phyloP scores from a whole-genome alignment of 2,113 vertebrate species.

The Neopipo cinnamomea region DNA sequence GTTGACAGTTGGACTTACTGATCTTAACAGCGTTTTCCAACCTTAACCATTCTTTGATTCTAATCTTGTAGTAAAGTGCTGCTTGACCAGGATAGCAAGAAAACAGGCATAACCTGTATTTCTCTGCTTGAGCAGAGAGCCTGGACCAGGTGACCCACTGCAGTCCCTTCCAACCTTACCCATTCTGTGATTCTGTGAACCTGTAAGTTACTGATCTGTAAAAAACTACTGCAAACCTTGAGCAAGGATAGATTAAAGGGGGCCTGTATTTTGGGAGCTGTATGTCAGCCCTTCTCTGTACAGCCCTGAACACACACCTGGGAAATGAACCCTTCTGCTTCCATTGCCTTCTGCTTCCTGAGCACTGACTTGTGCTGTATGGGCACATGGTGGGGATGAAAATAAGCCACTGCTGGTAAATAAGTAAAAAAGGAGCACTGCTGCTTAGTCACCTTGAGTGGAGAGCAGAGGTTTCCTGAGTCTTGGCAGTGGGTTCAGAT shows the following conservation, averaged over 20 bases:
- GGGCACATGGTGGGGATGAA: accelerated
- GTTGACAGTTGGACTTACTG: neutral
- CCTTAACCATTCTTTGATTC: neutral
- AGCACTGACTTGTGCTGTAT: neutral
- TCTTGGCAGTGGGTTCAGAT: neutral
- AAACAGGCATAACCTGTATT: neutral
- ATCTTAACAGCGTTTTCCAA: neutral
- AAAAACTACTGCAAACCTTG: neutral
- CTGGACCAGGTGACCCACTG: neutral
- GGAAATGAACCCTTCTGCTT: neutral
- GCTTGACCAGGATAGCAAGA: neutral
- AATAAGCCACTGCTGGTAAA: neutral
- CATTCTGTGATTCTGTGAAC: neutral
- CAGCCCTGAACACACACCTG: neutral
- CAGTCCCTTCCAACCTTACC: neutral
- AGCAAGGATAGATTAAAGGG: neutral
- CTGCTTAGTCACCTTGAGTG: neutral
- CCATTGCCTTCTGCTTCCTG: neutral
- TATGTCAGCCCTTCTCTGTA: neutral
- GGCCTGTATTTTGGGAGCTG: neutral
- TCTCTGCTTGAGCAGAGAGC: neutral
- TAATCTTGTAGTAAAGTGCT: neutral
- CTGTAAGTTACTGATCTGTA: neutral
- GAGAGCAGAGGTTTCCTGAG: neutral
- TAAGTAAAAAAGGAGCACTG: neutral